Base-by-base conservation (phyloP, 2,797 vertebrate genomes). In the Cryptoblepharus egeriae region DNA sequence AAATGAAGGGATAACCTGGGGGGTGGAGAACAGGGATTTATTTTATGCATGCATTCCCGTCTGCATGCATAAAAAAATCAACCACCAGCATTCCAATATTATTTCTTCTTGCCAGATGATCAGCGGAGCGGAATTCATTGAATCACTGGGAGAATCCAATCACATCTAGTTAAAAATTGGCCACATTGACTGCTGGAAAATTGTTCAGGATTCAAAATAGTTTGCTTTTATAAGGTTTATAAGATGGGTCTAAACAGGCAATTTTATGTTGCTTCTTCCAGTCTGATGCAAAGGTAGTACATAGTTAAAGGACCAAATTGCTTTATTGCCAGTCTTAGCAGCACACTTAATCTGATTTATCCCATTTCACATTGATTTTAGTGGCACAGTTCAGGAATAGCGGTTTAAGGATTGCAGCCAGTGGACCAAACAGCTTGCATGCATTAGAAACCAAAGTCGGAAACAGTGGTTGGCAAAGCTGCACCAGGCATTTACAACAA, bases 241-340 rank as follows among this genome's bases (percentile, higher is more conserved):
- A 35, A 58, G 58, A 65, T 42, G 22, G 28, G 11, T 49, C 57
- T 24, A 18, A 32, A 72, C 68, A 55, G 58, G 10, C 4, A 8
- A 3, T 30, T 3, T 58, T 24, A 32, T 45, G 55, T 9, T 63
- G 18, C 26, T 4, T 58, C 8, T 78, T 78, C 42, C n/a, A 18
- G 5, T 42, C 78, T 63, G 28, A 52, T 52, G 49, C 49, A 52
- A 52, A 83, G 63, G 45, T 10, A 26, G 37, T 8, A 11, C 30
- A 16, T 15, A 57, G 30, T 75, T 58, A 32, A 75, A 75, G 55
- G 35, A 16, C 37, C 60, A 28, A 67, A 69, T 65, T n/a, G 49
- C 67, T 83, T 79, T 71, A 26, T 75, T 85, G 49, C 2, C 55
- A 82, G 75, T 39, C 82, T 16, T 30, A 76, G 57, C 67, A 64